phyloP scores from a whole-genome alignment of 1,140 invertebrate genomes.

The Papilio polyxenes region DNA sequence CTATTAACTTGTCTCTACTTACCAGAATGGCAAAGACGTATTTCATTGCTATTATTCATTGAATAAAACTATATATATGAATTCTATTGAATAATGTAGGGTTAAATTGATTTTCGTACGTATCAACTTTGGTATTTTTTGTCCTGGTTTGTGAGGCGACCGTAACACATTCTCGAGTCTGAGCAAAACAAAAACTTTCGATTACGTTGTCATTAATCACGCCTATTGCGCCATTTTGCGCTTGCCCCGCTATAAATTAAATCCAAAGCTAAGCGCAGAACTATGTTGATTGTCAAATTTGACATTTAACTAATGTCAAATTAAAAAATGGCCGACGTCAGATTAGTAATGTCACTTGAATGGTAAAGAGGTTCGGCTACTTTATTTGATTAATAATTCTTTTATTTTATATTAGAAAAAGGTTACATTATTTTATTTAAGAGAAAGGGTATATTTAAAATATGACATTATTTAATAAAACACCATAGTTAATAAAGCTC shows the following conservation, averaged over 20 bases:
- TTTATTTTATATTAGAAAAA: neutral
- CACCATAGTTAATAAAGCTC: neutral
- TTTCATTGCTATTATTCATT: neutral
- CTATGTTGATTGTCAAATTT: conserved; percentile 38
- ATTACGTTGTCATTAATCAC: conserved; percentile 35
- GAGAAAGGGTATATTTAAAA: too few relatives aligned
- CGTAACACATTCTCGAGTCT: conserved; percentile 9
- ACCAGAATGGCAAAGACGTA: too few relatives aligned
- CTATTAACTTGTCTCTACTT: too few relatives aligned
- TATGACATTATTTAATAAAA: neutral
- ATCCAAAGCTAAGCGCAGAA: conserved; percentile 23
- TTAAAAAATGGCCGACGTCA: conserved; percentile 36
- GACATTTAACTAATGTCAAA: conserved; percentile 28
- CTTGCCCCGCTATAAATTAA: conserved; percentile 33
- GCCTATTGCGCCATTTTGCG: conserved; percentile 37
- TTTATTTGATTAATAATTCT: conserved; percentile 11
- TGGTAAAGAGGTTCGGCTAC: neutral
- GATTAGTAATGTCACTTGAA: conserved; percentile 18
- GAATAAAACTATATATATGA: neutral
- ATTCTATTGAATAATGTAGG: neutral
- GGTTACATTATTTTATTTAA: neutral
- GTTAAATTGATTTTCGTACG: neutral
- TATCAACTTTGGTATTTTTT: neutral
- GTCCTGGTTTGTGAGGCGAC: neutral
- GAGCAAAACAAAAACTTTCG: conserved; percentile 30